Base-by-base conservation (phyloP, 2,113 vertebrate genomes). In the Equus quagga region DNA sequence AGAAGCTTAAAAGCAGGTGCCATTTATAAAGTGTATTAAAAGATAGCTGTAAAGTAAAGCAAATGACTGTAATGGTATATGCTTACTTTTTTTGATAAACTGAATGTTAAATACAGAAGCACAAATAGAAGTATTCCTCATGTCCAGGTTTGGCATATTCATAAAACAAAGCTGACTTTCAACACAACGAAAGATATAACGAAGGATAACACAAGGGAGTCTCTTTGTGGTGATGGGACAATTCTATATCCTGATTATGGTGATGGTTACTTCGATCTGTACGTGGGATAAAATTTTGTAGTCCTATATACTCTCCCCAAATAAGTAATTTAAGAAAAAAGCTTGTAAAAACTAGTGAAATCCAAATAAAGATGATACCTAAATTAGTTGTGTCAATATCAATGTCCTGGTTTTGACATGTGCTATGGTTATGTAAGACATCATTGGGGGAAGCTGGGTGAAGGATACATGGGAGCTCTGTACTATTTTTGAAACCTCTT, bases 31-130 rank as follows among this genome's bases (percentile, higher is more conserved):
- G 65, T 65, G 14, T 46, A 41, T 64, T 69, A 54, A 54, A 97
- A 67, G 3, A 36, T 10, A 31, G 7, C 3, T 95, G 24, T 73
- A 51, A 70, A 88, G 75, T 67, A 83, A 89, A 91, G 73, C 56
- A 26, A 2, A 21, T 36, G 11, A n/a, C 18, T 93, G 14, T 67
- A 56, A 89, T 78, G 24, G 3, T 60, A 75, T 5, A 17, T 56
- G 51, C 12, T 60, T 75, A 2, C 36, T 58, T 75, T 95, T 86
- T 95, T 96, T 81, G 94, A 54, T 75, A 96, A 86, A n/a, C 33
- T 46, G 2, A 78, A 36, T 67, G 18, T 31, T 73, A 91, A 88
- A 65, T 60, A 91, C 28, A 85, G 54, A 81, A 65, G 31, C 21
- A 73, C 9, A 79, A 60, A 31, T 56, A 62, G 60, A 73, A 56